phyloP scores from a whole-genome alignment of 2,113 vertebrate genomes.

The Nettapus auritus region DNA sequence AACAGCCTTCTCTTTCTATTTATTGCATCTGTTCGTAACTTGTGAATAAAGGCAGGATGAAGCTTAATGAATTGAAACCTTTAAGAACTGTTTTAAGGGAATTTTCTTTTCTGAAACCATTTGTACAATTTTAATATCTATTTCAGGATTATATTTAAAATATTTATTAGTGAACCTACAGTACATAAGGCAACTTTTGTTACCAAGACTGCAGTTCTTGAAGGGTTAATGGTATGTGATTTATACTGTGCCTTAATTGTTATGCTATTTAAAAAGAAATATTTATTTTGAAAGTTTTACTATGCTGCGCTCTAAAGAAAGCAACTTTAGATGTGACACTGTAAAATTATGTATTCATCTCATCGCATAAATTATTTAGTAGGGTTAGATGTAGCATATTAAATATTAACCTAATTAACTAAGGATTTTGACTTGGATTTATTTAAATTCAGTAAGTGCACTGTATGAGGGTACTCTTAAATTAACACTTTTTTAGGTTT shows the following conservation, averaged over 20 bases:
- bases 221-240: constrained; percentile 83
- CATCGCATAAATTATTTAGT: constrained; percentile 99
- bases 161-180: constrained; percentile 81
- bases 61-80: constrained; percentile 79
- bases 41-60: constrained; percentile 78
- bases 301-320: constrained; percentile 93
- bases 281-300: constrained; percentile 99
- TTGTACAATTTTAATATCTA: constrained; percentile 79
- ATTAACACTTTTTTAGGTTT: constrained; percentile 88
- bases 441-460: constrained; percentile 98
- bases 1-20: constrained; percentile 83
- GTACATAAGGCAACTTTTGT: constrained; percentile 73
- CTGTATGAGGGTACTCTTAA: constrained; percentile 89
- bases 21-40: constrained; percentile 81
- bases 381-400: constrained; percentile 92
- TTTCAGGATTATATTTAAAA: constrained; percentile 84
- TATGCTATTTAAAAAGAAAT: constrained; percentile 95
- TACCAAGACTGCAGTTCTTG: constrained; percentile 81
- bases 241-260: constrained; percentile 98
- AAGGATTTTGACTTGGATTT: constrained; percentile 94
- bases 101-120: constrained; percentile 72
- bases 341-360: constrained; percentile 99
- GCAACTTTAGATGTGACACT: constrained; percentile 95
- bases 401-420: constrained; percentile 97
- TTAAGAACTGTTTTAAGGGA: constrained; percentile 80